phyloP scores from a whole-genome alignment of 2,797 vertebrate genomes.

The Apogon hyalosoma region DNA sequence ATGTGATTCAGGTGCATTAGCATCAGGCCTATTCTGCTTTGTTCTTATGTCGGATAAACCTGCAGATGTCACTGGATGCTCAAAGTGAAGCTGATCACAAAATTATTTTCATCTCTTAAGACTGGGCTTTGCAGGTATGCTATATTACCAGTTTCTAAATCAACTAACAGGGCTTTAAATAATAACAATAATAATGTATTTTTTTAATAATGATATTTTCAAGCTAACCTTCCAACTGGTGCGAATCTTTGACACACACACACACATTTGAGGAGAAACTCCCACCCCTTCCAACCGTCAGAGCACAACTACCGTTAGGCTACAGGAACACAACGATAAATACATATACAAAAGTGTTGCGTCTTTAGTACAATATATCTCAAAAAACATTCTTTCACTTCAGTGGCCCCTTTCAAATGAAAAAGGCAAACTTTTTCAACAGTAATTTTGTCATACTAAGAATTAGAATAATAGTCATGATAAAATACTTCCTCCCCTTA shows the following conservation, averaged over 20 bases:
- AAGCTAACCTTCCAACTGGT: conserved; percentile 14
- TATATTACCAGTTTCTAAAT: not conserved
- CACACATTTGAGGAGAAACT: conserved; percentile 6
- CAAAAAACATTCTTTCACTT: conserved; percentile 80
- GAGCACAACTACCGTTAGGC: conserved; percentile 53
- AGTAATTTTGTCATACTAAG: conserved; percentile 46
- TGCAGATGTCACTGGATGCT: conserved; percentile 33
- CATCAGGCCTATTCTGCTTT: conserved; percentile 32
- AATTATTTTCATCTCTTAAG: conserved; percentile 58
- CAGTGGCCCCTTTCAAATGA: conserved; percentile 66
- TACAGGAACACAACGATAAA: conserved; percentile 70
- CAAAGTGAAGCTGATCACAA: conserved; percentile 21
- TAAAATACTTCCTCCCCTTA: conserved; percentile 54
- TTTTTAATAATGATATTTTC: conserved; percentile 5
- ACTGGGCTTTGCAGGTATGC: conserved; percentile 47
- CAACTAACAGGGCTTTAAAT: not conserved
- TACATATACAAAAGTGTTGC: conserved; percentile 73
- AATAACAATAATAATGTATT: too few species aligned
- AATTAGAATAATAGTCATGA: conserved; percentile 53
- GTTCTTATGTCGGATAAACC: conserved; percentile 9
- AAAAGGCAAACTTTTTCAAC: conserved; percentile 66
- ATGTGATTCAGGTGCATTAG: conserved; percentile 40
- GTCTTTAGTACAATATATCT: conserved; percentile 74
- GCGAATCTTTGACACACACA: conserved; percentile 3
- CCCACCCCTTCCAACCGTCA: conserved; percentile 24